Percentiles rank a stretch among this genome's conserved stretches.
phyloP scores from a whole-genome alignment of 2,113 vertebrate species.

The Dipodomys merriami region DNA sequence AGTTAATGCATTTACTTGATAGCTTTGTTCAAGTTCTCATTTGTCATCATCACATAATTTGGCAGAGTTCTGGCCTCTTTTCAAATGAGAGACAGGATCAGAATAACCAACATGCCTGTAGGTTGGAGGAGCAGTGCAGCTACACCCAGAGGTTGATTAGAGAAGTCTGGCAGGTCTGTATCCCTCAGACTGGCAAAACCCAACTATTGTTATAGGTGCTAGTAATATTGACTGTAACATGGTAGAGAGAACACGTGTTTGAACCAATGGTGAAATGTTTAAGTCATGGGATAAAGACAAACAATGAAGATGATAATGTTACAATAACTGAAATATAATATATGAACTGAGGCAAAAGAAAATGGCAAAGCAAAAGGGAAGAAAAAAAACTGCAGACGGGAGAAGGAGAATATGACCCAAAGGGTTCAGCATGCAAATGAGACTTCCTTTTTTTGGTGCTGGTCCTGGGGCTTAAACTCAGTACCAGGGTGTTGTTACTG shows the following conservation, averaged over 20 bases:
- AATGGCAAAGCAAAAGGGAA: neutral
- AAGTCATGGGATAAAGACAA: neutral
- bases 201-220: neutral
- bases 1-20: constrained; percentile 63
- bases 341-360: neutral
- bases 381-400: neutral
- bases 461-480: too few relatives aligned
- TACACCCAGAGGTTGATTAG: neutral
- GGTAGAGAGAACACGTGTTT: neutral
- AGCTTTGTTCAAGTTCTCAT: constrained; percentile 57
- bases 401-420: neutral
- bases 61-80: constrained; percentile 68
- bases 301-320: neutral
- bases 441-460: too few relatives aligned
- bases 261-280: neutral
- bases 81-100: constrained; percentile 58
- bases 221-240: neutral
- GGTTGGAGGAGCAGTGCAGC: neutral
- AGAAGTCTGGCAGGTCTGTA: neutral
- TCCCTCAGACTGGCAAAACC: neutral
- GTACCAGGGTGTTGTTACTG: too few relatives aligned
- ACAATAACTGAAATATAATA: neutral
- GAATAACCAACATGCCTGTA: constrained; percentile 37
- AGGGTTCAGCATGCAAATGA: neutral
- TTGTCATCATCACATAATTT: constrained; percentile 75